Base-by-base conservation (phyloP, 35 echinoderm and acorn worm genomes). In the Ophioderma brevispina region DNA sequence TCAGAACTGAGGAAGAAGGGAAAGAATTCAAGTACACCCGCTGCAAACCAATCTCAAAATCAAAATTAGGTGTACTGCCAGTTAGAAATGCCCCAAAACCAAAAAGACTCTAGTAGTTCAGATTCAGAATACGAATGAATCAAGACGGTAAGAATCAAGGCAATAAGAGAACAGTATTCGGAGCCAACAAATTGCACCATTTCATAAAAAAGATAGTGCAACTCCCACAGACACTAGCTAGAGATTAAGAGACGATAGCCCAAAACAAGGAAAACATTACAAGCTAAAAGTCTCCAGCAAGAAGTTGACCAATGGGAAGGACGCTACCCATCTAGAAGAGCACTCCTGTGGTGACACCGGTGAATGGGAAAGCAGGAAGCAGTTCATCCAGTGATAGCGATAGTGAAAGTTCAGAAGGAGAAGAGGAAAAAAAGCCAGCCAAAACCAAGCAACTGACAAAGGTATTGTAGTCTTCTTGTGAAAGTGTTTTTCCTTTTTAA, bases 381-480 rank as follows among this genome's bases (percentile, higher is more conserved):
- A 70, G 59, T 25, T 6, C 5, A 13, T 15, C 10, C 32, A 84
- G 79, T 63, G 82, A 77, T 36, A 88, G 90, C 30, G 83, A 86
- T 79, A 80, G 77, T 32, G 92, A 94, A 15, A 88, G 87, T 32
- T 90, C 87, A 14, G 88, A 91, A 30, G 86, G 84, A 15, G 93
- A 94, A 23, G 89, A 75, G 21, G 78, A 87, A n/a, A n/a, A n/a
- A n/a, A 14, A 78, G 87, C 8, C 81, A 63, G 33, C 78, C 79
- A 84, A 91, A 83, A 95, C 91, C 78, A 87, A 91, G 70, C 88
- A 90, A 11, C 85, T 94, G 40, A 94, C 92, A 81, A 94, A 94
- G 87, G 92, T 94, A 32, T n/a, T 85, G 90, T 50, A 28, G 19
- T n/a, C n/a, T n/a, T n/a, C n/a, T n/a, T n/a, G n/a, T n/a, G n/a